Base-by-base conservation (phyloP, 2,113 vertebrate genomes). In the Urocitellus parryii region DNA sequence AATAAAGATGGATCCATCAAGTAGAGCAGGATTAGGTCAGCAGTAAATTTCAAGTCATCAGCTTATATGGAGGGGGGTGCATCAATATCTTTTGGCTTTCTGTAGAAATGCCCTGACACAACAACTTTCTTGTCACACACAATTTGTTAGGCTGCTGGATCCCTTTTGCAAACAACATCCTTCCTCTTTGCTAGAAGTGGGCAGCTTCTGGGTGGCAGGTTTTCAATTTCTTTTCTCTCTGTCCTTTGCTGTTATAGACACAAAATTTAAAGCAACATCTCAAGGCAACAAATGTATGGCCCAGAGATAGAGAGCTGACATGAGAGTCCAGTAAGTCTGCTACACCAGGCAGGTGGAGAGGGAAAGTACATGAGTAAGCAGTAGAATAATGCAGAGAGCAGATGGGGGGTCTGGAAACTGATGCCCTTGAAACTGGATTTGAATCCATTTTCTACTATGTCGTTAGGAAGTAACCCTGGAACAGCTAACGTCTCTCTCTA, bases 51-150 rank as follows among this genome's bases (percentile, higher is more conserved):
- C 8, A 3, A 88, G 77, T 80, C 87, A 87, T 96, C 95, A 92
- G 87, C 68, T 94, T 81, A 56, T 42, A 93, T 37, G 86, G 96
- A 97, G 8, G 65, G 93, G 93, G 72, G 22, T 8, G 5, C 24
- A 5, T 90, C 95, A 85, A 93, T 91, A 58, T 29, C 89, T 88
- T 96, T 90, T 91, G 95, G 84, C 77, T 94, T 79, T 81, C 95
- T 16, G 16, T 76, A 80, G 91, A 97, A 97, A 97, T 85, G 81
- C 77, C 93, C 96, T 97, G 95, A 97, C 97, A 93, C 91, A 85
- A 96, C 94, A 95, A 90, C 91, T 97, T 96, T 95, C 96, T 93
- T 95, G 93, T 96, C 94, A 97, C 91, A 96, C 78, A 73, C 94
- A 82, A 86, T 97, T 97, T 95, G 89, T 95, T 96, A 84, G 80